Evolutionary conservation across 2,113 vertebrate genomes (phyloP), one percentile per base, ranked within the genome.

Genomic region (Tinamus guttatus): DNA sequence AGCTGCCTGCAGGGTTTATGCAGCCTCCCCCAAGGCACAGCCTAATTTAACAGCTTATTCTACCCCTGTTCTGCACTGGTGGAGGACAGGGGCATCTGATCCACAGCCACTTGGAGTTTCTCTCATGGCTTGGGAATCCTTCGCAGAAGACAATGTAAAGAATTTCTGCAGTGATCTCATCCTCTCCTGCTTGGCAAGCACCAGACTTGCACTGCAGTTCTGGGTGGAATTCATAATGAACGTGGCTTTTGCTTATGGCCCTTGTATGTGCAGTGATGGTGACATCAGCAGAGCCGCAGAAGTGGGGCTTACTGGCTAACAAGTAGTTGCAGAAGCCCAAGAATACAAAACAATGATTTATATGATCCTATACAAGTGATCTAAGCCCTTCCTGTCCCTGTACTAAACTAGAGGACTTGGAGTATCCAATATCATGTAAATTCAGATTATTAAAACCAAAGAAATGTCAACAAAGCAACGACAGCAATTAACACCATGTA

Each of bases 151-250:
- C 82, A 88, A 94, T 34, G 58, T 90, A 90, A 96, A 93, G 93
- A 92, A 93, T 71, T 92, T 45, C 58, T 87, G 71, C 80, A 68
- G 34, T 76, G 73, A 92, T 45, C 91, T 96, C 82, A 95, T 78
- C 87, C 60, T 24, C 38, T 34, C n/a, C 49, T 30, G 49, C n/a
- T 0, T 85, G 90, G 82, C 79, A 91, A 76, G 73, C 82, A 7
- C 40, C n/a, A 81, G 47, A 36, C 81, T 91, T 75, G 36, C 14
- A 0, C 81, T 32, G 69, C 4, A 1, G 91, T 83, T 69, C 71
- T 0, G 34, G 41, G 52, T 93, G 69, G 85, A 90, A 95, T 91
- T 95, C 80, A 70, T 36, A 83, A 40, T 11, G 21, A 90, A 71
- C 21, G 28, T 49, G 34, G 12, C 94, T 95, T 86, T 58, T 62